Evolutionary conservation across 1,140 invertebrate species (phyloP).

Genomic region (Patella vulgata): DNA sequence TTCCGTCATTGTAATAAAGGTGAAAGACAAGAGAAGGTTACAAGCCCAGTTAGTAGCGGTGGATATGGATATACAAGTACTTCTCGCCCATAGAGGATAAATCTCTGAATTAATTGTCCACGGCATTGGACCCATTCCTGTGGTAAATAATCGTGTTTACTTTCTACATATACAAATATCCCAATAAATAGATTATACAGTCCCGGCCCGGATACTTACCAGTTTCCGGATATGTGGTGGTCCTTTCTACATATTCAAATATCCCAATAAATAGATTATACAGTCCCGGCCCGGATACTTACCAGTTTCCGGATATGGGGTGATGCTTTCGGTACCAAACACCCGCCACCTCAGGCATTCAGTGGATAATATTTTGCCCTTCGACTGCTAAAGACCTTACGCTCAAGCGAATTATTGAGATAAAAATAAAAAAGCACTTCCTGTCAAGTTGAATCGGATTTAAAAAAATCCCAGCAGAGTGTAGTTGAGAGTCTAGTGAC

Average conservation of each 20-base stretch:
- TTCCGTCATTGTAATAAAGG: conserved; percentile 70
- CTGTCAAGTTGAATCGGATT: no score
- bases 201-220: conserved; percentile 75
- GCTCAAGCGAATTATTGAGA: no score
- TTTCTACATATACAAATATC: background rate
- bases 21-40: conserved; percentile 72
- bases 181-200: conserved; percentile 73
- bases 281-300: conserved; percentile 75
- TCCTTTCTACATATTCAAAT: background rate
- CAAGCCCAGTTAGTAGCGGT: conserved; percentile 72
- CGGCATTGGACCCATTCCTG: conserved; percentile 73
- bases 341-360: no score
- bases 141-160: conserved; percentile 5
- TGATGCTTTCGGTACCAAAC: background rate
- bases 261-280: conserved; percentile 72
- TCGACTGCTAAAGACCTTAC: no score
- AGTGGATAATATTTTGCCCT: no score
- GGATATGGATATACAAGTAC: conserved; percentile 75
- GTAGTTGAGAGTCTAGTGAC: no score
- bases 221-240: conserved; percentile 39
- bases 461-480: no score
- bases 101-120: conserved; percentile 74
- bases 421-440: no score
- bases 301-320: conserved; percentile 58
- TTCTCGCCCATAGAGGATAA: no score